Percentiles rank a stretch among this genome's conserved stretches.
Conservation (phyloP, 2,888 invertebrate species). For the Tipula confusa region DNA sequence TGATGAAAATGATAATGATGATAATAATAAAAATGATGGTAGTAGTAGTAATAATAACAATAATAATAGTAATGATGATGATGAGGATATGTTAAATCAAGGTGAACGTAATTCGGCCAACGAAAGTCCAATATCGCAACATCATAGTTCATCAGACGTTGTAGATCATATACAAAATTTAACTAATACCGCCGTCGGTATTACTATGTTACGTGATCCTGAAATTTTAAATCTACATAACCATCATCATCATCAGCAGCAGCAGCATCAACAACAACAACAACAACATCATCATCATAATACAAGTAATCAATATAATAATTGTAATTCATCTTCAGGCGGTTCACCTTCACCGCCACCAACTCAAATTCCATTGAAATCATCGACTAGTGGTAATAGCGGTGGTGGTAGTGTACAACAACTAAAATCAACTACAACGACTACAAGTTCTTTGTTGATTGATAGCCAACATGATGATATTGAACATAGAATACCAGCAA, state of each 20-base stretch:
- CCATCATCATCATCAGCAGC: not conserved
- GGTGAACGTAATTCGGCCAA: not conserved
- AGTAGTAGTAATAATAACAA: not conserved
- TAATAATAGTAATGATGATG: conserved; percentile 9
- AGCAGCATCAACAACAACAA: too few species aligned
- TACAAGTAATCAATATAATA: conserved; percentile 27
- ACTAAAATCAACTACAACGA: not conserved
- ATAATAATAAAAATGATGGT: not conserved
- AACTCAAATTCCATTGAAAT: not conserved
- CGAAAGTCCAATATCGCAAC: conserved; percentile 6
- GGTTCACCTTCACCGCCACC: conserved; percentile 31
- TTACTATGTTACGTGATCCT: conserved; percentile 27
- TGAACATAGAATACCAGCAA: conserved; percentile 56
- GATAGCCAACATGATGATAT: conserved; percentile 50
- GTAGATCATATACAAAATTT: not conserved
- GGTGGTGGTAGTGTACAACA: conserved; percentile 4
- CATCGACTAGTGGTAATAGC: not conserved
- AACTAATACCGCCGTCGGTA: not conserved
- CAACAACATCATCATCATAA: not conserved
- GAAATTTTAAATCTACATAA: conserved; percentile 28
- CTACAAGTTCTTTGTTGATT: conserved; percentile 39
- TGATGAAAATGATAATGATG: conserved; percentile 6
- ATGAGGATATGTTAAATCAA: not conserved
- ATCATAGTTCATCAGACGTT: not conserved
- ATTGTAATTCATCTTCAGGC: conserved; percentile 30